phyloP scores from a whole-genome alignment of 2,797 vertebrate genomes.

The Alosa sapidissima region DNA sequence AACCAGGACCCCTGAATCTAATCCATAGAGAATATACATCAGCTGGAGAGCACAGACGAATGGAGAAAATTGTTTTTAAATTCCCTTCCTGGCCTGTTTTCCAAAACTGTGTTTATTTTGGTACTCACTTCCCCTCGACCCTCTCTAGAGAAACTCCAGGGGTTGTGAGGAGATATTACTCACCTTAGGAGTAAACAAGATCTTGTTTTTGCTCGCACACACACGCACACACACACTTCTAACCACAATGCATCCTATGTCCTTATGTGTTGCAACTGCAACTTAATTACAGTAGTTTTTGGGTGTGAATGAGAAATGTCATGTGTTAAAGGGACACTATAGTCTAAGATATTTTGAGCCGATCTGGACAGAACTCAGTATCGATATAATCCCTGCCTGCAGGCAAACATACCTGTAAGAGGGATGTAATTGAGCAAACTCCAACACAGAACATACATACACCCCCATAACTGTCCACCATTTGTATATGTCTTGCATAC shows the following conservation, averaged over 20 bases:
- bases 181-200: not conserved
- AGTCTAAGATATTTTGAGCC: not conserved
- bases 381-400: too few relatives aligned
- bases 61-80: slow-evolving; percentile 36
- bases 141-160: not conserved
- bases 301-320: not conserved
- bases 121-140: not conserved
- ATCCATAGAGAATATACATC: slow-evolving; percentile 23
- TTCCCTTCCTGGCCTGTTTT: slow-evolving; percentile 35
- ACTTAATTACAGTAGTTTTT: not conserved
- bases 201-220: not conserved
- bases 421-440: too few relatives aligned
- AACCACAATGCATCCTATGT: not conserved
- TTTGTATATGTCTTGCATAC: not conserved
- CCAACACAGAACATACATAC: not conserved
- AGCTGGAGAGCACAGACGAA: slow-evolving; percentile 28
- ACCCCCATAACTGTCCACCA: not conserved
- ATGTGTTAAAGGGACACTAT: not conserved
- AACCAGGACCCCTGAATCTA: slow-evolving; percentile 1
- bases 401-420: too few relatives aligned
- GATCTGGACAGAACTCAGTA: too few relatives aligned
- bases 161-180: slow-evolving; percentile 2
- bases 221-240: not conserved
- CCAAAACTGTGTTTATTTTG: slow-evolving; percentile 33
- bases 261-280: not conserved